A percentile compares a stretch with the other conserved stretches of the same genome.
Conservation (phyloP, 2,113 vertebrate genomes). For the Pedionomus torquatus region DNA sequence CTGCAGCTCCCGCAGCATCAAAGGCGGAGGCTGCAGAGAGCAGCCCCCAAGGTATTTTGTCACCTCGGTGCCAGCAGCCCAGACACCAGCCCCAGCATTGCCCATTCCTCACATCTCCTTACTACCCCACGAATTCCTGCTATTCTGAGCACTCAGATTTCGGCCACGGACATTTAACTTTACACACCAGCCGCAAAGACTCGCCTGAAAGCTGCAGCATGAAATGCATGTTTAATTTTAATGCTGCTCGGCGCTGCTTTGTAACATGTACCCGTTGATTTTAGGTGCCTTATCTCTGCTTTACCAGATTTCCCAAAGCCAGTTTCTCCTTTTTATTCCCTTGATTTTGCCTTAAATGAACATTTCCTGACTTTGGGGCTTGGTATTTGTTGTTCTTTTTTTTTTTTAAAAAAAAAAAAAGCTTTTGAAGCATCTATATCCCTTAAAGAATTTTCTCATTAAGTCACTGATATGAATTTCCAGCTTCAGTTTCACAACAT, state of each 20-base stretch:
- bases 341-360: not conserved
- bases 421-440: not conserved
- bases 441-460: not conserved
- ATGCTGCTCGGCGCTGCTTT: not conserved
- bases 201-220: not conserved
- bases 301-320: not conserved
- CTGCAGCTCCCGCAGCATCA: not conserved
- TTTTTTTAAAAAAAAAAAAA: no score
- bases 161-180: not conserved
- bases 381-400: not conserved
- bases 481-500: not conserved
- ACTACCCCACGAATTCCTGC: rapidly evolving
- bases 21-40: not conserved
- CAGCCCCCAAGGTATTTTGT: not conserved
- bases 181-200: not conserved
- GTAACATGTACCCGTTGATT: rapidly evolving
- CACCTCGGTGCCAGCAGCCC: rapidly evolving
- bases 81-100: rapidly evolving
- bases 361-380: not conserved
- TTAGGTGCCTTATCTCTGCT: not conserved
- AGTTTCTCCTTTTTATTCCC: not conserved
- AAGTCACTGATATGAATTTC: not conserved
- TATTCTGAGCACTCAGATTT: not conserved
- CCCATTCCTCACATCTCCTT: not conserved
- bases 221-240: not conserved